Evolutionary conservation across 1,140 invertebrate species (phyloP).

Genomic region (Pseudachorutes palmiensis): DNA sequence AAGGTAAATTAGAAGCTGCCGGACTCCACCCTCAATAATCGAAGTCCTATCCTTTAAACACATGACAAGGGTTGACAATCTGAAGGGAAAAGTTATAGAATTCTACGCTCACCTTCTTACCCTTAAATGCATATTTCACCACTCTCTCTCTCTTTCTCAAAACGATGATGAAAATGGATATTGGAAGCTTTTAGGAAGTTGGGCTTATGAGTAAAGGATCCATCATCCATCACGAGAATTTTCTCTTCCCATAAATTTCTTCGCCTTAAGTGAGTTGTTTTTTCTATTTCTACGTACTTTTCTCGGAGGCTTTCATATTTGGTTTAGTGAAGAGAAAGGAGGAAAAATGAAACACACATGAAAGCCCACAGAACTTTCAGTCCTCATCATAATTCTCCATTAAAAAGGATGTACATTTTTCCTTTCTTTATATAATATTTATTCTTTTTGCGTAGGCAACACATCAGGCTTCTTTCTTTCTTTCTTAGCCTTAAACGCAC

Average conservation of each 20-base stretch:
- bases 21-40: background rate
- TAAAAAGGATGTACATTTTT: constrained; percentile 6
- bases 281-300: background rate
- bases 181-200: background rate
- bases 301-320: background rate
- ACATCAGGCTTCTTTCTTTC: too few relatives aligned
- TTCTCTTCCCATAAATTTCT: constrained; percentile 1
- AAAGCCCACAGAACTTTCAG: background rate
- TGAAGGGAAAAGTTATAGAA: background rate
- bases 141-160: background rate
- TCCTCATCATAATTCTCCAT: constrained; percentile 9
- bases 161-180: constrained; percentile 5
- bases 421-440: background rate
- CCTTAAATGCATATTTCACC: background rate
- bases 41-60: background rate
- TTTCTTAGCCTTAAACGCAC: too few relatives aligned
- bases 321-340: background rate
- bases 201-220: background rate
- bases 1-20: constrained; percentile 26
- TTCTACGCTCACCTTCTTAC: background rate
- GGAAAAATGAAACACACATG: background rate
- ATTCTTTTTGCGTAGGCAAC: too few relatives aligned
- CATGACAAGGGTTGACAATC: constrained; percentile 4
- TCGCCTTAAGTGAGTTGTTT: constrained; percentile 1
- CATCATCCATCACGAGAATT: constrained; percentile 6